Base-by-base conservation (phyloP, 92 coral and sea anemone species). In the Phenganax marumi region DNA sequence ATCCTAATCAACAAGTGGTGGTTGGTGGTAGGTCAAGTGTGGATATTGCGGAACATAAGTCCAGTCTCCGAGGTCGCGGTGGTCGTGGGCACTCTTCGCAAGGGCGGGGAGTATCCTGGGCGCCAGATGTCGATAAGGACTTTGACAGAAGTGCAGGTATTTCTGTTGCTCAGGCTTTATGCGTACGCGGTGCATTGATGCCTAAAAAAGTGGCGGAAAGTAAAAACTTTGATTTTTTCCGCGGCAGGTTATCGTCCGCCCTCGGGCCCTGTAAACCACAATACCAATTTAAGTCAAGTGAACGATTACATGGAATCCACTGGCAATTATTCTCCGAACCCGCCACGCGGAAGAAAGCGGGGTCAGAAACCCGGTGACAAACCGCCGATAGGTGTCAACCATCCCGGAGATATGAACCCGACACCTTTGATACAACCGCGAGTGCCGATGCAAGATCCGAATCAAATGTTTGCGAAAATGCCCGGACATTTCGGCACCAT, bases 21-120 rank as follows among this genome's bases (percentile, higher is more conserved):
- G 98, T 94, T 82, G 98, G 98, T 21, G 98, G 98, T 18, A 92
- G 95, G 3, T 73, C 84, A 13, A 95, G 98, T 88, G 98, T 95
- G 10, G 98, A 95, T 77, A 82, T 95, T 84, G 94, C 90, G 24
- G 82, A 79, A 19, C 91, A 85, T 8, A 86, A 89, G 70, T 87
- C 88, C 13, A 86, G 92, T 46, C 76, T 86, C 10, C 90, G 97
- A 26, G 91, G 97, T 0, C 89, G 97, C 12, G 91, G 97, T 12
- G 91, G 86, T 23, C 76, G 43, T 33, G 43, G 83, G 25, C 89
- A 86, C 70, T 49, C 81, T n/a, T 81, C 86, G 10, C 86, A 89
- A 6, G 73, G 91, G 21, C 92, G 98, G 7, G 93, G 89, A 52
- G 98, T 95, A 10, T 89, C 98, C 2, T 95, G 98, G 98, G 98